Base-by-base conservation (phyloP, 2,113 vertebrate species). In the Cettia cetti region DNA sequence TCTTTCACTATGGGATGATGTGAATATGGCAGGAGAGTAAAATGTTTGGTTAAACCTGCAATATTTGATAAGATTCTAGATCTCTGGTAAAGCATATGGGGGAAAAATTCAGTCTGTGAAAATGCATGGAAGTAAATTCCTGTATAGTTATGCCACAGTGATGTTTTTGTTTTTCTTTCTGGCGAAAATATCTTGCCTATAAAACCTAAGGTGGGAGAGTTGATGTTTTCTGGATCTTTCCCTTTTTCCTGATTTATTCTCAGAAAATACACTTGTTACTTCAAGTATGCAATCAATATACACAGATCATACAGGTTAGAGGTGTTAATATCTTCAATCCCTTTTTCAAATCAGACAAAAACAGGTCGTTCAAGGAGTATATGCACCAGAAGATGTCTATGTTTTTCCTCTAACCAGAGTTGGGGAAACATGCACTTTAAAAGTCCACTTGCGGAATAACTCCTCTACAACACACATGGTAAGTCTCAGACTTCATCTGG, bases 381-480 rank as follows among this genome's bases (percentile, higher is more conserved):
- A 98, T 89, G 98, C 98, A 15, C 98, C 98, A n/a, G 98, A 99
- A 93, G 98, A 99, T 8, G 49, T 98, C 33, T 99, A 99, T 70
- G 82, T 91, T 12, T 99, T 99, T 93, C 98, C 98, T 72, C 89
- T 97, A 82, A 99, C 98, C 28, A 96, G 76, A 88, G 96, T 98
- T 66, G 99, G 99, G 13, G 97, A 98, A 87, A 98, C 98, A 50
- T 97, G 97, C 93, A 98, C 97, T 0, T 77, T 99, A 94, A 99
- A 99, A 97, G 98, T 99, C 93, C 98, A 98, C 95, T 94, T 99
- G 94, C 93, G 98, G 76, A 99, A 99, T 97, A 99, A 98, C 96
- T 99, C 99, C 18, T 94, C 95, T 35, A 77, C 95, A 69, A 98
- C 97, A 10, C 98, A 99, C 16, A 61, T 96, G 97, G 99, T 99